Evolutionary conservation across 2,888 invertebrate species (phyloP), one percentile per base, ranked within the genome.

Genomic region (Bombyx huttoni): DNA sequence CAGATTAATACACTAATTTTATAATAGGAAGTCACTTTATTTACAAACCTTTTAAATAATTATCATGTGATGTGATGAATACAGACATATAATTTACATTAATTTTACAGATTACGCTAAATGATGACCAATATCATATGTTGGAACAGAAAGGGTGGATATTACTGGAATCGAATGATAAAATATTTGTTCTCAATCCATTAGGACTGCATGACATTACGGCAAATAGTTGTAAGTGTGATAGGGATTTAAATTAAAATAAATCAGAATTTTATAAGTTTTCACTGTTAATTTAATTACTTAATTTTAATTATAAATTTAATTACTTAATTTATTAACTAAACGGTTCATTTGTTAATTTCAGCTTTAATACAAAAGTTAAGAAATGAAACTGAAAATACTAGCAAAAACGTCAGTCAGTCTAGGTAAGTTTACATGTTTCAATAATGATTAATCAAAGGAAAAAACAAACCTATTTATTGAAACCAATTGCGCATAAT

Each of bases 101-200:
- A 47, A 24, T 53, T 54, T 58, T 58, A 34, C 55, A 69, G 87
- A 81, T 88, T 59, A 85, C 82, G 34, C 60, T 88, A 54, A 80
- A 67, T 57, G 81, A 87, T 64, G 79, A 79, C 47, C 86, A 86
- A 53, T 87, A 81, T 61, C 73, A 74, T 54, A 66, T 71, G 56
- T 60, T 87, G 46, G 78, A 87, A 60, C 68, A 78, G 55, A 87
- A 81, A 60, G 87, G 87, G n/a, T 86, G 84, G 86, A 71, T 87
- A 51, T 60, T 86, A 52, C 61, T 88, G 24, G 81, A 86, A 59
- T 68, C 70, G 9, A 75, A 71, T 61, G 77, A 82, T 35, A 85
- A 79, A 70, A 67, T 78, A 56, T 86, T 69, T 67, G 64, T 85
- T 6, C 69, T 87, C 45, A 80, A 87, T 54, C 70, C 78, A 47